Base-by-base conservation (phyloP, 2,113 vertebrate genomes). In the Nymphicus hollandicus region DNA sequence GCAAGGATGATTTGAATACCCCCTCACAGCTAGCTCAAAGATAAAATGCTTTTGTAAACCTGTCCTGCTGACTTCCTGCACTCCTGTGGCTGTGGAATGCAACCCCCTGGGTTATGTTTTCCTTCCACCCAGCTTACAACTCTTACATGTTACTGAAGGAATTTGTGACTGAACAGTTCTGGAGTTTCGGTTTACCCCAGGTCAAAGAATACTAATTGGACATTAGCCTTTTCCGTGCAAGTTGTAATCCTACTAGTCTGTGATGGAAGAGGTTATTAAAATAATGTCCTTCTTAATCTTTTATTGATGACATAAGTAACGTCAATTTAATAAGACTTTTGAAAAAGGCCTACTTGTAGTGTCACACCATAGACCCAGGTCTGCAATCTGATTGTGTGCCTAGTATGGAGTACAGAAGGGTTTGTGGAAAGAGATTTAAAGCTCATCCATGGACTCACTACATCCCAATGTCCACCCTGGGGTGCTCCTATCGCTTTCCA, bases 141-240 rank as follows among this genome's bases (percentile, higher is more conserved):
- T 88, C 74, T 76, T 82, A 25, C 0, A 2, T 95, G 83, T 78
- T 83, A 70, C 64, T 80, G 52, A 27, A 89, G 49, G 72, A 94
- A 91, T 92, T 91, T 89, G 53, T n/a, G 37, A 52, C 53, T 71
- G 88, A 81, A 72, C 39, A 89, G 65, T 89, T 56, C 64, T 73
- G 74, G 33, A 82, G 43, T 76, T 91, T 78, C 83, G 77, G 73
- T 91, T 95, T 95, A 73, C 86, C 64, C 58, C 44, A 85, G 88
- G 86, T 95, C 90, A 95, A 43, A 90, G 91, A 94, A 95, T 86
- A 85, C 69, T 94, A 94, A 95, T 88, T 86, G 81, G 37, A 83
- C 88, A 78, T 96, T 95, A 94, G 52, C 87, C 92, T 94, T 95
- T 96, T 83, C 66, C 12, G 22, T 80, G 49, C 58, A 66, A 74